Conservation (phyloP, 2,797 vertebrate species). For the Acanthornis magna region DNA sequence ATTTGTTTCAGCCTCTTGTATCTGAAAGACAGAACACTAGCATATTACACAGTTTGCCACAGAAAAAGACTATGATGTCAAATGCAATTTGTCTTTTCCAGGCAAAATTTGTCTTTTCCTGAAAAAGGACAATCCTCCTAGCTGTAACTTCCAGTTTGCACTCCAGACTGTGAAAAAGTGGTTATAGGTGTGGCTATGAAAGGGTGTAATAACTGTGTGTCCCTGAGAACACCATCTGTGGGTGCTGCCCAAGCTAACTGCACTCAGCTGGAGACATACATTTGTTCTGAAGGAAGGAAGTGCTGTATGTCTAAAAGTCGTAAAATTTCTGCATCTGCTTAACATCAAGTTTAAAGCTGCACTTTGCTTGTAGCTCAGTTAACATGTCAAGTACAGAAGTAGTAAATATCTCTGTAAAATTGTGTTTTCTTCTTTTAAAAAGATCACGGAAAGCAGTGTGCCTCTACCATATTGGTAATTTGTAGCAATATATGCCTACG, state of each 20-base stretch:
- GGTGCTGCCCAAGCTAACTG: not conserved
- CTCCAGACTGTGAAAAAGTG: not conserved
- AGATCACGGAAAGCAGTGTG: not conserved
- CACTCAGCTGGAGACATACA: not conserved
- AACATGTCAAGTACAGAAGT: not conserved
- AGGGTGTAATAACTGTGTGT: not conserved
- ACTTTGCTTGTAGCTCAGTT: not conserved
- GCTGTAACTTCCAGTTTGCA: not conserved
- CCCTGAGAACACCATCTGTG: accelerated
- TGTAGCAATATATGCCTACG: not conserved
- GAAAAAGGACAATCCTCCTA: not conserved
- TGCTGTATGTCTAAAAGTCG: not conserved
- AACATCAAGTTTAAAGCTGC: not conserved
- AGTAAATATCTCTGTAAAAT: not conserved
- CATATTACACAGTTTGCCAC: not conserved
- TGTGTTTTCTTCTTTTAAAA: not conserved
- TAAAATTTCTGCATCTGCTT: not conserved
- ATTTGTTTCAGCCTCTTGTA: not conserved
- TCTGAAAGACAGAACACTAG: not conserved
- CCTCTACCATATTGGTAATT: not conserved
- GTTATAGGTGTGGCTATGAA: not conserved
- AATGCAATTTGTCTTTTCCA: not conserved
- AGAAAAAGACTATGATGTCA: not conserved
- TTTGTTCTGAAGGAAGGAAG: not conserved
- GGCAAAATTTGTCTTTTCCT: not conserved